These are phyloP conservation scores for Halictus rubicundus DNA, from an alignment of 1,140 invertebrate genomes.

Conservation along the genomic window DNA sequence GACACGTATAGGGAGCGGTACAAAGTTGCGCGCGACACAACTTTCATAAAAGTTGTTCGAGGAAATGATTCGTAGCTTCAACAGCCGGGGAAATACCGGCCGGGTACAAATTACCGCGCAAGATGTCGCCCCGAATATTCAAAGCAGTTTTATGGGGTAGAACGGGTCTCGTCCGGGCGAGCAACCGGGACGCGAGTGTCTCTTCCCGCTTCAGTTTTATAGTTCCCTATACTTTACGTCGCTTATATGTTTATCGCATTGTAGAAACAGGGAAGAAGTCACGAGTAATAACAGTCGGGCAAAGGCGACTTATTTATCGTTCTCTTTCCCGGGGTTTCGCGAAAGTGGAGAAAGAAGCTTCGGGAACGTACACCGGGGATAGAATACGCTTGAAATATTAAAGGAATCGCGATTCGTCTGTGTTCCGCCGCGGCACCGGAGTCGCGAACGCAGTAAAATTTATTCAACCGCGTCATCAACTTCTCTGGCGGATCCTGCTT, in stretches of 20 bases:
- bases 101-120: neutral
- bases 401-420: conserved; percentile 49
- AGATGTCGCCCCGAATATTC: conserved; percentile 18
- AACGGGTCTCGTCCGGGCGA: too few relatives aligned
- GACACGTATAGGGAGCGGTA: too few relatives aligned
- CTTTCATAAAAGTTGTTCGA: neutral
- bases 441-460: conserved; percentile 45
- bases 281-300: conserved; percentile 39
- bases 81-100: neutral
- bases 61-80: neutral
- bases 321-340: conserved; percentile 42
- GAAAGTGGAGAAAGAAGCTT: conserved; percentile 50
- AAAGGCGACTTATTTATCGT: conserved; percentile 62
- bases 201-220: conserved; percentile 21
- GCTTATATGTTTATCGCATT: conserved; percentile 57
- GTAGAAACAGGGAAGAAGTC: conserved; percentile 36
- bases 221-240: conserved; percentile 38
- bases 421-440: conserved; percentile 28
- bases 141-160: conserved; percentile 7
- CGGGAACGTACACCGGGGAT: conserved; percentile 42
- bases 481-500: conserved; percentile 1
- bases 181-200: neutral
- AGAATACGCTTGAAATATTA: conserved; percentile 60
- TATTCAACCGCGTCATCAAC: conserved; percentile 38
- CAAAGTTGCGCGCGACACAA: neutral